These are phyloP conservation scores for Drosophila acutilabella DNA, from an alignment of 2,888 invertebrate species.

Conservation along the genomic window DNA sequence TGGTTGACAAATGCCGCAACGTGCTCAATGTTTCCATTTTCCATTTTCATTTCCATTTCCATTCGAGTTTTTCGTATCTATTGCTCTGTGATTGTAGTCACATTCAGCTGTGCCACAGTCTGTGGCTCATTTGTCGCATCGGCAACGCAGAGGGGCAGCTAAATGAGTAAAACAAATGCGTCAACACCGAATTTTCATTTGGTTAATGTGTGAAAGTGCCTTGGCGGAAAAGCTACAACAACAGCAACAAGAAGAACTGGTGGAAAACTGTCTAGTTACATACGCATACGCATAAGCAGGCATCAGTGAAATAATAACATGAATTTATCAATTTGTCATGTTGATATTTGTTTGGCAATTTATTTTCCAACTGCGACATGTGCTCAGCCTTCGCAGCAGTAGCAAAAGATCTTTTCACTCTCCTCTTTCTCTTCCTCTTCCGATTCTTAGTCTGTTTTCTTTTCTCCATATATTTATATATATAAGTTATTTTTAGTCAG, in stretches of 20 bases:
- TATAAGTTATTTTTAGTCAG: slow-evolving; percentile 60
- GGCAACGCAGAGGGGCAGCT: slow-evolving; percentile 19
- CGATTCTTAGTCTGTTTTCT: slow-evolving; percentile 35
- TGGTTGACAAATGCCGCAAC: slow-evolving; percentile 78
- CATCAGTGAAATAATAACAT: slow-evolving; percentile 78
- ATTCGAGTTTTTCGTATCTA: slow-evolving; percentile 36
- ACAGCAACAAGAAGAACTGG: slow-evolving; percentile 33
- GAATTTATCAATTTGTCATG: slow-evolving; percentile 83
- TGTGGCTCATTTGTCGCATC: slow-evolving; percentile 72
- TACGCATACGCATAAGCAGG: slow-evolving; percentile 44
- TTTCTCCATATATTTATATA: neutral
- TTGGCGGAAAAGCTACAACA: slow-evolving; percentile 51
- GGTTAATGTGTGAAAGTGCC: slow-evolving; percentile 79
- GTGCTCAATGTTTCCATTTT: slow-evolving; percentile 78
- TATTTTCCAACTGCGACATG: slow-evolving; percentile 73
- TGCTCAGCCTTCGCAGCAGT: slow-evolving; percentile 30
- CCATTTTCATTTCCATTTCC: slow-evolving; percentile 45
- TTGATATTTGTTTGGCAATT: slow-evolving; percentile 81
- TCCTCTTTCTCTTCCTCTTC: slow-evolving; percentile 8
- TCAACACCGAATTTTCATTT: slow-evolving; percentile 82
- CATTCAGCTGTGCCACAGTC: slow-evolving; percentile 71
- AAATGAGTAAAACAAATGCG: slow-evolving; percentile 80
- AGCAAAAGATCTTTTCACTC: slow-evolving; percentile 1
- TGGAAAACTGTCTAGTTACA: slow-evolving; percentile 6
- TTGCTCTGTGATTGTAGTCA: slow-evolving; percentile 53